Evolutionary conservation across 2,113 vertebrate species (phyloP).

Genomic region (Pygoscelis adeliae): DNA sequence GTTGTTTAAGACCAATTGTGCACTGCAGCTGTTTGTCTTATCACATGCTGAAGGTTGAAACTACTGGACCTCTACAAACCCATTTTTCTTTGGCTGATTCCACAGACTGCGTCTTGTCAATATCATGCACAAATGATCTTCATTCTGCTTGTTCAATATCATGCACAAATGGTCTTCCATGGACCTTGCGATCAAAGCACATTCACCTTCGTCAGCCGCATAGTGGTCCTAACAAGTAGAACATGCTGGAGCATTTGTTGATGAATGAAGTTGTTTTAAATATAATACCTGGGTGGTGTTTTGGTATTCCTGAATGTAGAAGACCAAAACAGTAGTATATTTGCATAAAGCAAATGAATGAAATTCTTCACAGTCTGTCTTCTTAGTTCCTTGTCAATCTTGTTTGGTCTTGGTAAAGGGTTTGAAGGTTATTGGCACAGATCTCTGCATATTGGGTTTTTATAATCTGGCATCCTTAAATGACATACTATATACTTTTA

Average conservation of each 20-base stretch:
- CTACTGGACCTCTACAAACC: background rate
- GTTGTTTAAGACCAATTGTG: background rate
- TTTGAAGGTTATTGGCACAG: background rate
- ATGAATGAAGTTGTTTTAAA: background rate
- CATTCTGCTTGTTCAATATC: background rate
- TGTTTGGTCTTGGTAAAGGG: background rate
- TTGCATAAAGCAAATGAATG: background rate
- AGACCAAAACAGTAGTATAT: background rate
- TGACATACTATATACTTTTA: background rate
- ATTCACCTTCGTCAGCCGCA: background rate
- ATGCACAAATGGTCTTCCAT: background rate
- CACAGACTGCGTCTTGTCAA: background rate
- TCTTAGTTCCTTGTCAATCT: background rate
- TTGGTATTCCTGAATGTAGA: background rate
- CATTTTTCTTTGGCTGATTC: background rate
- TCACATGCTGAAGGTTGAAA: background rate
- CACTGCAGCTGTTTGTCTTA: background rate
- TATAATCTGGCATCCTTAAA: background rate
- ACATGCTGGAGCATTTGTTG: background rate
- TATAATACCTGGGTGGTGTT: background rate
- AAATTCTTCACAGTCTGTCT: background rate
- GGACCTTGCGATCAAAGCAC: background rate
- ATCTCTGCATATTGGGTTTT: background rate
- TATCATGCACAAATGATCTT: rapidly evolving
- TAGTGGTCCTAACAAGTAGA: background rate